Evolutionary conservation across 1,140 invertebrate genomes (phyloP).

Genomic region (Sipha flava): DNA sequence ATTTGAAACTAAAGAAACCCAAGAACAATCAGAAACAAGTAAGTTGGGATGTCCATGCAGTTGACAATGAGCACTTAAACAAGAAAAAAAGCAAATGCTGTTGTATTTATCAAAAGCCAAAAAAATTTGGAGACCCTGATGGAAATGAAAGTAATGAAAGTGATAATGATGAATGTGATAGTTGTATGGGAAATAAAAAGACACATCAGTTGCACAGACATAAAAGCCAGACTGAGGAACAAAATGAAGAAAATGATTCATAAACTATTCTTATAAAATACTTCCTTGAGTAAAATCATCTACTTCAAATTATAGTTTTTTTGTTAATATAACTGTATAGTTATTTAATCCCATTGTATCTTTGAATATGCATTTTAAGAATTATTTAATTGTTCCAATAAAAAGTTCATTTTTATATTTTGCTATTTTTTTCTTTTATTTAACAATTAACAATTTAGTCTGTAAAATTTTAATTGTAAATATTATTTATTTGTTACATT

Average conservation of each 20-base stretch:
- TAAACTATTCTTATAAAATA: not conserved
- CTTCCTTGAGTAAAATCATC: no score
- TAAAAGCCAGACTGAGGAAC: not conserved
- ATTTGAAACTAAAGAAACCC: conserved; percentile 64
- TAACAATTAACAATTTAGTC: no score
- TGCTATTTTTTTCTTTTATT: no score
- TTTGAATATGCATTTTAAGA: no score
- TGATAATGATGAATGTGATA: conserved; percentile 72
- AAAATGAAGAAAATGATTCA: not conserved
- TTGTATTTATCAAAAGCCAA: conserved; percentile 78
- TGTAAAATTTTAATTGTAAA: no score
- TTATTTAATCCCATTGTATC: no score
- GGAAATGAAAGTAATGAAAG: conserved; percentile 73
- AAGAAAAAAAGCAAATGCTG: conserved; percentile 93
- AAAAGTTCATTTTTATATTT: no score
- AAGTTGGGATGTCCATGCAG: conserved; percentile 75
- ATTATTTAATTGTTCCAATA: no score
- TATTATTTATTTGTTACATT: no score
- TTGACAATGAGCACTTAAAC: conserved; percentile 90
- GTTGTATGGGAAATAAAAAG: conserved; percentile 75
- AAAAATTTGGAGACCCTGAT: conserved; percentile 60
- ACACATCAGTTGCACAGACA: conserved; percentile 48
- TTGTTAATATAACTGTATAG: no score
- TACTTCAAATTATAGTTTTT: no score
- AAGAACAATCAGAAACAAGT: conserved; percentile 69